Conservation (phyloP, 2,888 invertebrate species). For the Polydrusus cervinus region DNA sequence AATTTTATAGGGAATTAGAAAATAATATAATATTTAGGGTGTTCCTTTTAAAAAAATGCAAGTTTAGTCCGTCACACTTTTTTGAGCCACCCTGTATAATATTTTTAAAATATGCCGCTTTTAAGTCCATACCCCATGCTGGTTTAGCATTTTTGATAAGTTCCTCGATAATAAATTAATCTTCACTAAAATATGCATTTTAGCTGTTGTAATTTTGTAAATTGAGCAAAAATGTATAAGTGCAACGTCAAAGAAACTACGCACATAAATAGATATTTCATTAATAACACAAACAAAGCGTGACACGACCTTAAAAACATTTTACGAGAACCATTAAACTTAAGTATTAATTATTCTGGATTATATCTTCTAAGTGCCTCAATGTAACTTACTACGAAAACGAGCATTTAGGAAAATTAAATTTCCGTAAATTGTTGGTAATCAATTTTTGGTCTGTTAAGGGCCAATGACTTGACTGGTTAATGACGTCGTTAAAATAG, state of each 20-base stretch:
- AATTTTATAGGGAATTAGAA: too few relatives aligned
- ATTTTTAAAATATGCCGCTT: too few relatives aligned
- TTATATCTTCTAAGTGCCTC: conserved; percentile 3
- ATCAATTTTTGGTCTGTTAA: conserved; percentile 15
- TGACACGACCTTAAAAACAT: conserved; percentile 9
- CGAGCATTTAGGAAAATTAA: conserved; percentile 21
- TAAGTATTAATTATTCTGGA: conserved; percentile 23
- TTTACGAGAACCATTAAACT: conserved; percentile 16
- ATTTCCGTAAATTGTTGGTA: conserved; percentile 1
- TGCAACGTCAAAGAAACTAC: background rate
- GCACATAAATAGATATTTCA: conserved; percentile 5
- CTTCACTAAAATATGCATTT: too few relatives aligned
- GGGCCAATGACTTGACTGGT: background rate
- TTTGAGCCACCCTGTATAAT: too few relatives aligned
- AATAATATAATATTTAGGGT: too few relatives aligned
- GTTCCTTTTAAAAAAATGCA: too few relatives aligned
- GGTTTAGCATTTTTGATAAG: too few relatives aligned
- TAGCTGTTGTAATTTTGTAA: too few relatives aligned
- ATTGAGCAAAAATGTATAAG: background rate
- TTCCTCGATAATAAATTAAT: too few relatives aligned
- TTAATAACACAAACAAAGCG: conserved; percentile 23
- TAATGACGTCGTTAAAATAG: conserved; percentile 11
- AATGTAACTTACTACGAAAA: conserved; percentile 9
- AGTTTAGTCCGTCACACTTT: too few relatives aligned
- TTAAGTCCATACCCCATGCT: too few relatives aligned